Evolutionary conservation across 2,888 invertebrate genomes (phyloP).

Genomic region (Cheilosia impressa): DNA sequence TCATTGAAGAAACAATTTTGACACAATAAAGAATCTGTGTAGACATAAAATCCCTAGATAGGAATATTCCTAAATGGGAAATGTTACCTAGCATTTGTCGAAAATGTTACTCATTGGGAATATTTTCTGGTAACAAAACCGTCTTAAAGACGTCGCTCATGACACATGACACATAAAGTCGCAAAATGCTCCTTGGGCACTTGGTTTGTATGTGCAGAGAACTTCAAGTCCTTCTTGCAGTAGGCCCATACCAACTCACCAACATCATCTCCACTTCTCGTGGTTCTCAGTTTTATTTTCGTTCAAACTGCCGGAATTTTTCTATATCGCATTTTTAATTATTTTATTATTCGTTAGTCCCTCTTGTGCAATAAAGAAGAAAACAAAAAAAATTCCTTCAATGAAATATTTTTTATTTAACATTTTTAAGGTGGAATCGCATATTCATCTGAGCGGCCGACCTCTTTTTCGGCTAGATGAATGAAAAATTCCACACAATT

Average conservation of each 20-base stretch:
- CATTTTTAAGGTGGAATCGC: constrained; percentile 34
- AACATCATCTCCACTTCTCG: constrained; percentile 39
- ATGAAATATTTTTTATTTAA: constrained; percentile 50
- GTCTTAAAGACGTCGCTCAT: too few relatives aligned
- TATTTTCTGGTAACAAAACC: too few relatives aligned
- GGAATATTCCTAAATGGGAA: too few relatives aligned
- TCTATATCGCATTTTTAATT: constrained; percentile 71
- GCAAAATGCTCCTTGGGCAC: too few relatives aligned
- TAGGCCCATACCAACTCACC: not conserved
- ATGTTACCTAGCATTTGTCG: too few relatives aligned
- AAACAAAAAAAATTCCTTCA: constrained; percentile 43
- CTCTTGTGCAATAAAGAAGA: constrained; percentile 53
- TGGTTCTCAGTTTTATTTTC: not conserved
- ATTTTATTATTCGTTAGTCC: constrained; percentile 72
- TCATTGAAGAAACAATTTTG: too few relatives aligned
- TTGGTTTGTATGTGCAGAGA: constrained; percentile 60
- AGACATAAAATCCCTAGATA: too few relatives aligned
- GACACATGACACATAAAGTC: too few relatives aligned
- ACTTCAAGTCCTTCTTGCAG: constrained; percentile 63
- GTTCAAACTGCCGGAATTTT: constrained; percentile 6
- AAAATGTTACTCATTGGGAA: too few relatives aligned
- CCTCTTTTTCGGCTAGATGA: constrained; percentile 67
- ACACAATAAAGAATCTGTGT: too few relatives aligned
- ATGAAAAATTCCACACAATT: constrained; percentile 48
- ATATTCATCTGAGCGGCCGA: constrained; percentile 33